phyloP scores from a whole-genome alignment of 35 echinoderm and acorn worm genomes.

The Apostichopus japonicus region DNA sequence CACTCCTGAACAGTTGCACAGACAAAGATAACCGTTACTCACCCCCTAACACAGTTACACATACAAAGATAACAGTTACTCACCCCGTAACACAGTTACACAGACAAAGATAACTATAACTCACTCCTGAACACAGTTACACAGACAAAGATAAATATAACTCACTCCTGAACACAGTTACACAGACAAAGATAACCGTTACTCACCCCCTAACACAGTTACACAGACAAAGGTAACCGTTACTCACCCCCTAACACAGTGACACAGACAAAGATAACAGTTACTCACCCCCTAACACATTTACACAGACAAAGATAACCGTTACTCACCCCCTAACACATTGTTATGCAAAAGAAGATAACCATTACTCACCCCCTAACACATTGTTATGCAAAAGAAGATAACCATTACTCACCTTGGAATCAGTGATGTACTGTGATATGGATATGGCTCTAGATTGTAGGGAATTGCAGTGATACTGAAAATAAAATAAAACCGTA shows the following conservation, averaged over 20 bases:
- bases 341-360: not conserved
- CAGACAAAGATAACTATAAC: not conserved
- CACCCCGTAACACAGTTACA: not conserved
- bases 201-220: too few species aligned
- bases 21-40: not conserved
- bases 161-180: too few species aligned
- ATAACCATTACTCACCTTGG: not conserved
- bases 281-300: too few species aligned
- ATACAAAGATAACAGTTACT: not conserved
- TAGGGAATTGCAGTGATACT: conserved; percentile 36
- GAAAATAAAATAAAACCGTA: not conserved
- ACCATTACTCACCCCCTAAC: too few species aligned
- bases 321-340: not conserved
- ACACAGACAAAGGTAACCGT: too few species aligned
- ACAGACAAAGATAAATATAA: too few species aligned
- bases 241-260: too few species aligned
- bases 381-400: not conserved
- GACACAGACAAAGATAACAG: too few species aligned
- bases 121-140: not conserved
- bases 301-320: too few species aligned
- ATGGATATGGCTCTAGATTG: conserved; percentile 69
- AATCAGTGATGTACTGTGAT: conserved; percentile 80
- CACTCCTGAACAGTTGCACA: not conserved
- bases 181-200: too few species aligned
- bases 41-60: not conserved